These are phyloP conservation scores for Hecatera dysodea DNA, from an alignment of 2,888 invertebrate genomes.

Conservation along the genomic window DNA sequence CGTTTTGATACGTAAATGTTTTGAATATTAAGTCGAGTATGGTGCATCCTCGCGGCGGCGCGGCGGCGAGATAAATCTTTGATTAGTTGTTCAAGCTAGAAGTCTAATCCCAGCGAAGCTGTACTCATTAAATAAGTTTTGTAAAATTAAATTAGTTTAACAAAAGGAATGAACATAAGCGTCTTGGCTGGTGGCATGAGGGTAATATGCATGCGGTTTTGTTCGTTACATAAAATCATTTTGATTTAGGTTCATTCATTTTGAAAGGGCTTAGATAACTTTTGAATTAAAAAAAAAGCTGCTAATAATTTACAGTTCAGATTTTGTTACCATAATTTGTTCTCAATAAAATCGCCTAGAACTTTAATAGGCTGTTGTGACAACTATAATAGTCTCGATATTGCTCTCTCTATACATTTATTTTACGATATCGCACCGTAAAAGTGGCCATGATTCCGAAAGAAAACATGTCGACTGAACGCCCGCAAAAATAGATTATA, in stretches of 20 bases:
- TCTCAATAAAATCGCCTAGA: conserved; percentile 7
- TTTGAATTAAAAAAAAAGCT: neutral
- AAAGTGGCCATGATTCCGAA: conserved; percentile 63
- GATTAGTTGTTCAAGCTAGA: conserved; percentile 57
- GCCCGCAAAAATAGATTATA: conserved; percentile 76
- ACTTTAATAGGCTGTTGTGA: conserved; percentile 43
- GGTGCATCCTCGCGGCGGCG: conserved; percentile 52
- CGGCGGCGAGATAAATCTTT: conserved; percentile 53
- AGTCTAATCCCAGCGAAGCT: conserved; percentile 35
- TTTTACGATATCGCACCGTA: conserved; percentile 55
- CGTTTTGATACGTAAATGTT: conserved; percentile 57
- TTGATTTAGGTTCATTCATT: conserved; percentile 8
- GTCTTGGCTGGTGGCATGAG: conserved; percentile 26
- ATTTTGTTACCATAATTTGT: conserved; percentile 28
- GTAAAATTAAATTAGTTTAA: conserved; percentile 53
- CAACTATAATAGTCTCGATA: conserved; percentile 44
- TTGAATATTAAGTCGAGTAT: conserved; percentile 57
- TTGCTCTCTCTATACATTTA: conserved; percentile 44
- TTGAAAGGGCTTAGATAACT: conserved; percentile 1
- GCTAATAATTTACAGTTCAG: neutral
- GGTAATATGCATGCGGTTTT: conserved; percentile 26
- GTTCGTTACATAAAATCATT: conserved; percentile 28
- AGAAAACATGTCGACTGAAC: conserved; percentile 64
- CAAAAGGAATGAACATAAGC: conserved; percentile 58
- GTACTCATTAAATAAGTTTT: conserved; percentile 62